Conservation (phyloP, 2,888 invertebrate genomes). For the Caprella mutica region DNA sequence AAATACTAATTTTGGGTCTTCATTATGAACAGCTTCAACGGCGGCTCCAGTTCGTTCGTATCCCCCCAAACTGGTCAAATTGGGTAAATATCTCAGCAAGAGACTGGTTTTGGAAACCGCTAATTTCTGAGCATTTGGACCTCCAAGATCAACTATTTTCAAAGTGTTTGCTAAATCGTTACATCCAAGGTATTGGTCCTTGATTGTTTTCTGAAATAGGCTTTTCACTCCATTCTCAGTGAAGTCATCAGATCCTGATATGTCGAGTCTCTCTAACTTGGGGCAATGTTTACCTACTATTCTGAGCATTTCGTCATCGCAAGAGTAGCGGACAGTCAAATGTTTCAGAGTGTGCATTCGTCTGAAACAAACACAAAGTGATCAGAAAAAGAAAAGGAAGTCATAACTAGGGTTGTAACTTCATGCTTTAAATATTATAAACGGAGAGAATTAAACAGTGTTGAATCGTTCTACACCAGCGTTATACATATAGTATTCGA, state of each 20-base stretch:
- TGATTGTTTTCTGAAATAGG: slow-evolving; percentile 13
- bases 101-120: slow-evolving; percentile 11
- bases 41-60: slow-evolving; percentile 26
- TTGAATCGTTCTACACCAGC: too few species aligned
- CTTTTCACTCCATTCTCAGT: slow-evolving; percentile 23
- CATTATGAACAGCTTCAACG: slow-evolving; percentile 2
- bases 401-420: too few species aligned
- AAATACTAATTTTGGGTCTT: slow-evolving; percentile 11
- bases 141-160: slow-evolving; percentile 29
- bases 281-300: slow-evolving; percentile 25
- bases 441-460: too few species aligned
- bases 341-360: slow-evolving; percentile 13
- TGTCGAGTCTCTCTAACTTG: slow-evolving; percentile 23
- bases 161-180: slow-evolving; percentile 12
- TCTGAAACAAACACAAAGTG: not conserved
- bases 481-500: too few species aligned
- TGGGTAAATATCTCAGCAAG: slow-evolving; percentile 19
- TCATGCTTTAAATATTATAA: too few species aligned
- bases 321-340: slow-evolving; percentile 24
- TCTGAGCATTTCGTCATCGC: slow-evolving; percentile 27
- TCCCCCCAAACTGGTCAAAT: slow-evolving; percentile 24
- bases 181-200: not conserved
- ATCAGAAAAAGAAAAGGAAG: too few species aligned
- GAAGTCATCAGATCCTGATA: slow-evolving; percentile 24
- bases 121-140: slow-evolving; percentile 24